phyloP scores from a whole-genome alignment of 2,113 vertebrate species.

The Eclectus roratus region DNA sequence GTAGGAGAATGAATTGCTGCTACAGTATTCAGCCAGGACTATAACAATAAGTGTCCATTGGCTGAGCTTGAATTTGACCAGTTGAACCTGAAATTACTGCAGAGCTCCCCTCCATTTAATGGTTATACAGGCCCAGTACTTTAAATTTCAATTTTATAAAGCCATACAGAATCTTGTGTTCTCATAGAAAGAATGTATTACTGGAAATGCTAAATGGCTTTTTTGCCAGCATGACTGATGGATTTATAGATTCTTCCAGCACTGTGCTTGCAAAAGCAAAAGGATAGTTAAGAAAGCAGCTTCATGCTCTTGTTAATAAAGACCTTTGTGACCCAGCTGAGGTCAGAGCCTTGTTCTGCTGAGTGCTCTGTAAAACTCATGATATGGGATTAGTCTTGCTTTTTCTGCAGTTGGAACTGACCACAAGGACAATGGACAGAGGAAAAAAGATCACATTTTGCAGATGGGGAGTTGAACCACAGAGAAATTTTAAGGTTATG shows the following conservation, averaged over 20 bases:
- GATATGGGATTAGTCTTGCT: constrained; percentile 30
- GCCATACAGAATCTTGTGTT: background rate
- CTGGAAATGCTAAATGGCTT: constrained; percentile 11
- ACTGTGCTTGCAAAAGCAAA: constrained; percentile 25
- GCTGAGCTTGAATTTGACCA: background rate
- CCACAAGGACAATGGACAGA: constrained; percentile 19
- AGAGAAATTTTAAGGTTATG: constrained; percentile 33
- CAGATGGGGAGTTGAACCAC: constrained; percentile 18
- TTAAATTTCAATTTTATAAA: background rate
- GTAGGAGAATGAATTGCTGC: background rate
- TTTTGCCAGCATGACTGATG: constrained; percentile 1
- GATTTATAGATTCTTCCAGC: constrained; percentile 45
- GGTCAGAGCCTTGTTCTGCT: constrained; percentile 26
- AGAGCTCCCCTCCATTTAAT: background rate
- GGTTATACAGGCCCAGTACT: background rate
- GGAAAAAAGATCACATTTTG: constrained; percentile 3
- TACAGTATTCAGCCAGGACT: background rate
- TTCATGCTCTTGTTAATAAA: constrained; percentile 37
- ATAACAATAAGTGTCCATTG: background rate
- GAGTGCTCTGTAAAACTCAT: constrained; percentile 19
- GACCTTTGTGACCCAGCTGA: constrained; percentile 46
- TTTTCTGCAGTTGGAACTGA: constrained; percentile 29
- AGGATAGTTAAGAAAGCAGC: constrained; percentile 35
- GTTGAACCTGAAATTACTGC: background rate
- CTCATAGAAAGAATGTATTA: background rate